These are phyloP conservation scores for Balearica regulorum DNA, from an alignment of 2,797 vertebrate genomes.

Conservation along the genomic window DNA sequence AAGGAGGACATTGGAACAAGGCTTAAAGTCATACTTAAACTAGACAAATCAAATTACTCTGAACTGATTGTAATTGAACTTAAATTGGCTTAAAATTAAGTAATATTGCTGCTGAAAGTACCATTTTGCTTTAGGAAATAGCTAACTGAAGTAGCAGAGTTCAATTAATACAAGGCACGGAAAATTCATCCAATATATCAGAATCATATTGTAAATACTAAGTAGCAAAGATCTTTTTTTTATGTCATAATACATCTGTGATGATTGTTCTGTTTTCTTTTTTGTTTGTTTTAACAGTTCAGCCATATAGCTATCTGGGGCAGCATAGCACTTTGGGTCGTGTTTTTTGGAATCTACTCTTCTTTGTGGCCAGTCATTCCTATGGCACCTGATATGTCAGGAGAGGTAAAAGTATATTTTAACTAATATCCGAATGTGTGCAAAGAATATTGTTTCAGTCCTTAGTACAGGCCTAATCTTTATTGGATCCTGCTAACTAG, in stretches of 20 bases:
- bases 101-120: background rate
- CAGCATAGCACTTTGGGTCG: constrained; percentile 94
- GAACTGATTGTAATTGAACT: background rate
- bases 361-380: constrained; percentile 94
- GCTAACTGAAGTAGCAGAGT: background rate
- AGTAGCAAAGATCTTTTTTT: background rate
- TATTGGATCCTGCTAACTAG: background rate
- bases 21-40: background rate
- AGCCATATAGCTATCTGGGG: constrained; percentile 99
- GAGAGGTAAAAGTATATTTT: constrained; percentile 86
- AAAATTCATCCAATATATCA: background rate
- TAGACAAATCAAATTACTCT: background rate
- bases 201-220: background rate
- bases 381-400: constrained; percentile 97
- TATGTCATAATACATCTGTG: background rate
- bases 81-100: background rate
- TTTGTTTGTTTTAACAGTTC: constrained; percentile 79
- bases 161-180: background rate
- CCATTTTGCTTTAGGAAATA: background rate
- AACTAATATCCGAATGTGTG: background rate
- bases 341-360: constrained; percentile 96
- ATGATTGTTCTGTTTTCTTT: background rate
- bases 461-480: background rate
- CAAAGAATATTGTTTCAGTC: background rate
- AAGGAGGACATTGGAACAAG: background rate